Percentiles rank a stretch among this genome's conserved stretches.
Conservation (phyloP, 1,140 invertebrate species). For the Bathynomus jamesi region DNA sequence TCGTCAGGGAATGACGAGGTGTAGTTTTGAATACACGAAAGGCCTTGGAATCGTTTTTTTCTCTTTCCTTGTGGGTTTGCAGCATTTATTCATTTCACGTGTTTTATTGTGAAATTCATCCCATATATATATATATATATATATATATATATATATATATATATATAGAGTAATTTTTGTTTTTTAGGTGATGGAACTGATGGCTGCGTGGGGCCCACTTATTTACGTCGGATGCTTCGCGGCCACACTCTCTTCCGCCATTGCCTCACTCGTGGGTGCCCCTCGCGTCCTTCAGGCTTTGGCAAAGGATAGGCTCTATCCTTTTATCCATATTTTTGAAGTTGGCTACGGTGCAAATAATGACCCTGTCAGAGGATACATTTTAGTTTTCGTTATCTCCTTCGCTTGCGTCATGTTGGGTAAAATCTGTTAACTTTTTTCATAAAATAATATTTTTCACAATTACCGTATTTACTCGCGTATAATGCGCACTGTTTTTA, state of each 20-base stretch:
- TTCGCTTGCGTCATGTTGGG: conserved; percentile 80
- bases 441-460: too few species aligned
- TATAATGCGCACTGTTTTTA: neutral
- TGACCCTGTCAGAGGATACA: conserved; percentile 86
- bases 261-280: conserved; percentile 88
- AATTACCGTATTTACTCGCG: neutral
- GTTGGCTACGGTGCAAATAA: conserved; percentile 86
- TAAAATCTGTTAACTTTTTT: conserved; percentile 43
- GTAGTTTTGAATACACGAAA: too few species aligned
- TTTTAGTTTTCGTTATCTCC: conserved; percentile 77
- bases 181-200: conserved; percentile 75
- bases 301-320: conserved; percentile 75
- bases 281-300: conserved; percentile 7
- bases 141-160: too few species aligned
- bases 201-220: conserved; percentile 80
- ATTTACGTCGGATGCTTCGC: conserved; percentile 97
- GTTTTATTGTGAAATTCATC: too few species aligned
- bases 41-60: too few species aligned
- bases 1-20: too few species aligned
- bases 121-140: too few species aligned
- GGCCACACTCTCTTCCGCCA: conserved; percentile 88
- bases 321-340: conserved; percentile 82
- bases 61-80: too few species aligned
- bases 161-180: neutral
- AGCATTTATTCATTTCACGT: too few species aligned